These are phyloP conservation scores for Gryllus longicercus DNA, from an alignment of 2,888 invertebrate genomes.

Conservation along the genomic window DNA sequence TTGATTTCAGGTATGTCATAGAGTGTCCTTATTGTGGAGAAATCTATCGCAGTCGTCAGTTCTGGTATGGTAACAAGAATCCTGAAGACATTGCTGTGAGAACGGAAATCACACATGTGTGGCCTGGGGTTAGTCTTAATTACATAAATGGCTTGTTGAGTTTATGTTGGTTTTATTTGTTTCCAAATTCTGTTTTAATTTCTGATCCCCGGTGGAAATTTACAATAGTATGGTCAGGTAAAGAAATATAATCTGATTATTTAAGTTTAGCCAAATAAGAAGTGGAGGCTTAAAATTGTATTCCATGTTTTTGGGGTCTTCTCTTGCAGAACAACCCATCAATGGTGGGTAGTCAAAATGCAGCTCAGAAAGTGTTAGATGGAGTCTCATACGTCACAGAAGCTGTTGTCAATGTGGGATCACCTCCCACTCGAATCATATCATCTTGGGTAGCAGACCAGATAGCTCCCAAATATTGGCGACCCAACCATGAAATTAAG, in stretches of 20 bases:
- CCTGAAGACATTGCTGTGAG: slow-evolving; percentile 66
- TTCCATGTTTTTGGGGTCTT: not conserved
- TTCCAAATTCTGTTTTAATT: no score
- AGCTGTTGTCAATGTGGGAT: slow-evolving; percentile 61
- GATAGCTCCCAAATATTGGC: slow-evolving; percentile 77
- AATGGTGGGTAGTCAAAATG: slow-evolving; percentile 49
- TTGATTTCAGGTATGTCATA: slow-evolving; percentile 55
- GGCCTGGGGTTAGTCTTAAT: slow-evolving; percentile 56
- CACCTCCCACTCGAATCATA: slow-evolving; percentile 67
- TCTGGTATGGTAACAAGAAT: slow-evolving; percentile 76
- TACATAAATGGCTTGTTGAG: not conserved
- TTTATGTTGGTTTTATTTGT: slow-evolving; percentile 23
- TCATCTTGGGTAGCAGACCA: slow-evolving; percentile 73
- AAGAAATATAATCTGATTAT: no score
- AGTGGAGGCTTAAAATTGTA: no score
- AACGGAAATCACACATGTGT: slow-evolving; percentile 65
- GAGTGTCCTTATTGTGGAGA: slow-evolving; percentile 73
- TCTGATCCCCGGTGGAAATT: no score
- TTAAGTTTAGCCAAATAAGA: no score
- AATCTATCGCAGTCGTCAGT: slow-evolving; percentile 68
- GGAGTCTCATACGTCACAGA: slow-evolving; percentile 61
- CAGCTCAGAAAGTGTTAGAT: slow-evolving; percentile 64
- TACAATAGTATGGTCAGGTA: no score
- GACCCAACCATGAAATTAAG: slow-evolving; percentile 69
- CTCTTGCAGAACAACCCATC: slow-evolving; percentile 42